Evolutionary conservation across 2,113 vertebrate species (phyloP).

Genomic region (Tachycineta bicolor): DNA sequence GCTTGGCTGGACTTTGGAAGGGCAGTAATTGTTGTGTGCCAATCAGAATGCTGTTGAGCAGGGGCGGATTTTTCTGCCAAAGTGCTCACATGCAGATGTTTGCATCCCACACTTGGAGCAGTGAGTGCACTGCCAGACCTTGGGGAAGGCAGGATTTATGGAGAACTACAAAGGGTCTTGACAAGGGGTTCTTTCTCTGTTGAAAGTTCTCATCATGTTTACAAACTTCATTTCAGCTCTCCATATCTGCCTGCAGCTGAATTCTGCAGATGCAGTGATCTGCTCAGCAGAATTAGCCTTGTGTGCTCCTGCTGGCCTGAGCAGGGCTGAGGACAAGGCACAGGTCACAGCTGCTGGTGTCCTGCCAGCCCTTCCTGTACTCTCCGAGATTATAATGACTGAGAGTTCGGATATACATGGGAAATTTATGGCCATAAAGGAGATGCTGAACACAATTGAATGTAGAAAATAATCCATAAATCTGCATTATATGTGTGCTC

Average conservation of each 20-base stretch:
- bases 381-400: background rate
- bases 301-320: background rate
- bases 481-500: background rate
- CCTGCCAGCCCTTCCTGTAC: background rate
- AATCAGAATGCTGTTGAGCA: background rate
- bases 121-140: background rate
- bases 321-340: background rate
- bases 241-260: background rate
- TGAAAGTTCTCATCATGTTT: background rate
- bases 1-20: background rate
- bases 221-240: background rate
- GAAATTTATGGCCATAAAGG: background rate
- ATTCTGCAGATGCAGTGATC: background rate
- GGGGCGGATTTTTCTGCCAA: background rate
- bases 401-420: background rate
- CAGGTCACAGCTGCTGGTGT: background rate
- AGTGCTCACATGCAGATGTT: background rate
- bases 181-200: background rate
- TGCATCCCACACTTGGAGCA: background rate
- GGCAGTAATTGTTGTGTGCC: background rate
- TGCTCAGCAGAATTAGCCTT: background rate
- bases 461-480: background rate
- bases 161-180: fast-evolving
- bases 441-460: background rate
- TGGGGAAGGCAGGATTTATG: background rate